Evolutionary conservation across 2,797 vertebrate species (phyloP).

Genomic region (Coregonus suidteri): DNA sequence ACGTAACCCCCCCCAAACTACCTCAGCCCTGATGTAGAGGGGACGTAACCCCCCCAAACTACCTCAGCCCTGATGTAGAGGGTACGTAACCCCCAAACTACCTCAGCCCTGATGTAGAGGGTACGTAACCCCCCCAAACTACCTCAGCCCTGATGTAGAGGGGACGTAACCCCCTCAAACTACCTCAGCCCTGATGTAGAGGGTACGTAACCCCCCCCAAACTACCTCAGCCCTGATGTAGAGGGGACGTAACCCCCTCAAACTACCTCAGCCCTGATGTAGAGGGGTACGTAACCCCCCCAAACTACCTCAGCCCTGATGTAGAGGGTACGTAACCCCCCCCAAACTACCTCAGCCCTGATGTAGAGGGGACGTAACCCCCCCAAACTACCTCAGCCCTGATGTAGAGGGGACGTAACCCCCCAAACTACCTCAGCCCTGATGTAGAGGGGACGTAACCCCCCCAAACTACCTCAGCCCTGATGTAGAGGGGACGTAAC

Average conservation of each 20-base stretch:
- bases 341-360: slow-evolving; percentile 46
- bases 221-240: slow-evolving; percentile 73
- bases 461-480: too few species aligned
- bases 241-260: slow-evolving; percentile 78
- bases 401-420: slow-evolving; percentile 88
- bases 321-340: too few species aligned
- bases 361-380: slow-evolving; percentile 86
- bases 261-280: slow-evolving; percentile 93
- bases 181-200: too few species aligned
- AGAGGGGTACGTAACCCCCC: slow-evolving; percentile 77
- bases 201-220: too few species aligned
- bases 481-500: too few species aligned
- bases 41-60: slow-evolving; percentile 61
- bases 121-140: slow-evolving; percentile 77
- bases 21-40: slow-evolving; percentile 91
- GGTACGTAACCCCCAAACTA: too few species aligned
- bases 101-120: slow-evolving; percentile 83
- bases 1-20: slow-evolving; percentile 74
- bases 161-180: slow-evolving; percentile 70
- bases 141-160: slow-evolving; percentile 92
- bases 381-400: slow-evolving; percentile 84
- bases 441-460: slow-evolving; percentile 86
- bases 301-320: too few species aligned
- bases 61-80: too few species aligned
- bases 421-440: slow-evolving; percentile 84